Percentiles rank a stretch among this genome's conserved stretches.
Evolutionary conservation across 2,888 invertebrate genomes (phyloP).

Genomic region (Neuroscelio doddi): DNA sequence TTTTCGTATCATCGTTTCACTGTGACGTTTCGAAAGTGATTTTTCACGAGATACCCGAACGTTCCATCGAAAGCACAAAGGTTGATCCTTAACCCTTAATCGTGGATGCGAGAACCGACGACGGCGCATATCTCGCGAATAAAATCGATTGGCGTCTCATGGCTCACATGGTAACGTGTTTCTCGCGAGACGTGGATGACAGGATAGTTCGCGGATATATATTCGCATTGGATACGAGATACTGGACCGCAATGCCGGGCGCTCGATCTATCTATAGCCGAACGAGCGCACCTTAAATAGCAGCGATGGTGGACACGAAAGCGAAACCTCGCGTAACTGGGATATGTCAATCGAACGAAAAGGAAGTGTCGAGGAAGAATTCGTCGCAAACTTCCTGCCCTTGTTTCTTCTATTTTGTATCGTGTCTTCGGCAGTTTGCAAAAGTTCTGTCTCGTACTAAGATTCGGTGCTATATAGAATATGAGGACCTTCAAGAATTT

Average conservation of each 20-base stretch:
- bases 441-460: no score
- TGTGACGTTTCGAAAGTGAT: background rate
- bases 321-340: slow-evolving; percentile 39
- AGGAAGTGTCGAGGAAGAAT: no score
- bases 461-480: no score
- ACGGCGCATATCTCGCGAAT: slow-evolving; percentile 27
- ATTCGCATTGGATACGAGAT: slow-evolving; percentile 19
- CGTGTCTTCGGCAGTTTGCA: no score
- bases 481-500: no score
- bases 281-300: slow-evolving; percentile 70
- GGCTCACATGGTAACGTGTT: slow-evolving; percentile 30
- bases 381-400: no score
- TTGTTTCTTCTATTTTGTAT: no score
- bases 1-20: no score
- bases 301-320: slow-evolving; percentile 37
- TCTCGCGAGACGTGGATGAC: slow-evolving; percentile 18
- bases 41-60: background rate
- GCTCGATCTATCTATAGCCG: slow-evolving; percentile 69
- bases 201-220: slow-evolving; percentile 33
- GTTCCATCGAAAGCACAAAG: background rate
- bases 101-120: slow-evolving; percentile 58
- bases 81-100: slow-evolving; percentile 17
- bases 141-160: slow-evolving; percentile 27
- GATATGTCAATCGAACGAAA: slow-evolving; percentile 17
- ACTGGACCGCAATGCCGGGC: slow-evolving; percentile 31